A percentile compares a stretch with the other conserved stretches of the same genome.
phyloP scores from a whole-genome alignment of 2,113 vertebrate genomes.

The Phodopus roborovskii region DNA sequence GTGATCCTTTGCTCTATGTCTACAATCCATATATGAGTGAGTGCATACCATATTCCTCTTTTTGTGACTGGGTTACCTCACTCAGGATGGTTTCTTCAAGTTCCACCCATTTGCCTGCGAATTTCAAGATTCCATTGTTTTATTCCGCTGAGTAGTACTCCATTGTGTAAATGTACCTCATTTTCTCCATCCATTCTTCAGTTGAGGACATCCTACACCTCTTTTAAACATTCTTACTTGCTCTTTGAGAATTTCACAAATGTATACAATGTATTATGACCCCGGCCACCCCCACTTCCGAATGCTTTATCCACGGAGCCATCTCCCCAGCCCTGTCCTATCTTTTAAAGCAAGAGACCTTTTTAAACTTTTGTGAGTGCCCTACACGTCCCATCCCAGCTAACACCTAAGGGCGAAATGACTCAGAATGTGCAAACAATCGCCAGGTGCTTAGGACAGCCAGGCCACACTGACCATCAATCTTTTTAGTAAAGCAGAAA shows the following conservation, averaged over 20 bases:
- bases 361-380: slow-evolving; percentile 21
- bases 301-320: not conserved
- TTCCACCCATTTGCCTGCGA: too few relatives aligned
- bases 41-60: too few relatives aligned
- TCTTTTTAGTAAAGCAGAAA: slow-evolving; percentile 34
- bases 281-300: too few relatives aligned
- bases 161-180: too few relatives aligned
- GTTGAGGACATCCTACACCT: not conserved
- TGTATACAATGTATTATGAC: not conserved
- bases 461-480: not conserved
- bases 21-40: too few relatives aligned
- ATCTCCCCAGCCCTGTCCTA: not conserved
- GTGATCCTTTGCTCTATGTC: too few relatives aligned
- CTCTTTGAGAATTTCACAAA: not conserved
- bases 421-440: slow-evolving; percentile 10
- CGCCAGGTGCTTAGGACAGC: not conserved
- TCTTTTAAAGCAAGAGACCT: slow-evolving; percentile 25
- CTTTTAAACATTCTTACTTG: not conserved
- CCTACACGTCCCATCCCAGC: not conserved
- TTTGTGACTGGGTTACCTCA: too few relatives aligned
- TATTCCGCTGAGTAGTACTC: too few relatives aligned
- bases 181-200: too few relatives aligned
- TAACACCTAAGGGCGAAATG: slow-evolving; percentile 21
- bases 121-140: too few relatives aligned
- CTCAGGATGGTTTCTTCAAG: too few relatives aligned